Conservation (phyloP, 2,888 invertebrate genomes). For the Conus canariensis region DNA sequence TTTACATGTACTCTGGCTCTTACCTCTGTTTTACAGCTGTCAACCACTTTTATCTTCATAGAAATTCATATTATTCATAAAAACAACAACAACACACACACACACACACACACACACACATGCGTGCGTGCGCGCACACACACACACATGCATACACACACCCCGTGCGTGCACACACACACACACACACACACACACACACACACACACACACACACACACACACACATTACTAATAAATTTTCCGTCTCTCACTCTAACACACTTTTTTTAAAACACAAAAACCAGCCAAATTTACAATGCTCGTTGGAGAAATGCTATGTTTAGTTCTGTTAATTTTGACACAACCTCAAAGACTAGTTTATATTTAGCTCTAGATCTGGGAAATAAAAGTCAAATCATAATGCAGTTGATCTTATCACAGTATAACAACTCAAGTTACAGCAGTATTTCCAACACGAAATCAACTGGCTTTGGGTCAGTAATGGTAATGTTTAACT, state of each 20-base stretch:
- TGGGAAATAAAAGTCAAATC: background rate
- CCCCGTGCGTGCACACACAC: background rate
- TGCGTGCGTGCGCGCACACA: background rate
- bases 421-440: no score
- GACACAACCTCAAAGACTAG: background rate
- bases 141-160: background rate
- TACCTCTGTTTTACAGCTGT: no score
- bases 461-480: no score
- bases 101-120: conserved; percentile 22
- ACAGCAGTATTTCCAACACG: no score
- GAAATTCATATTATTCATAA: background rate
- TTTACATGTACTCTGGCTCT: no score
- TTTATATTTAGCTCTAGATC: background rate
- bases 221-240: background rate
- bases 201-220: conserved; percentile 25
- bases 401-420: no score
- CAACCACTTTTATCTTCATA: no score
- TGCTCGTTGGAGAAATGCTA: background rate
- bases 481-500: no score
- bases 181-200: background rate
- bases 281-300: background rate
- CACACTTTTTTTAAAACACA: background rate
- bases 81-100: background rate
- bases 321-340: background rate
- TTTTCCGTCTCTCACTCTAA: no score